phyloP scores from a whole-genome alignment of 2,888 invertebrate species.

The Athalia rosae region DNA sequence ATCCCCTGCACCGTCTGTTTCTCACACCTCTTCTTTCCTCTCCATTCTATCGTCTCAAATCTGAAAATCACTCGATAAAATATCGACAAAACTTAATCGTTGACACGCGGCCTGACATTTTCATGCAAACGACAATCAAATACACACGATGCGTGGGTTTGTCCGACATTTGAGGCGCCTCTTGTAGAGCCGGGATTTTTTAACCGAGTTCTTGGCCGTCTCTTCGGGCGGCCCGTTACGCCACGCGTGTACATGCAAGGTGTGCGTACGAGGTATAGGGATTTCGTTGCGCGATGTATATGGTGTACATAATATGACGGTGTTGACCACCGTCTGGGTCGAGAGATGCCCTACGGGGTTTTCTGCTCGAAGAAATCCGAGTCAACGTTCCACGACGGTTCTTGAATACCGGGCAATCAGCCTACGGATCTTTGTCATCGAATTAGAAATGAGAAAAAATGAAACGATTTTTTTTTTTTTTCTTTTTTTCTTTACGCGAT shows the following conservation, averaged over 20 bases:
- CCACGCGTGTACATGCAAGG: background rate
- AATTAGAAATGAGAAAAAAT: background rate
- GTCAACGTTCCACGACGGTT: constrained; percentile 10
- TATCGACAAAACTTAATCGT: too few species aligned
- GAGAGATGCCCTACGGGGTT: constrained; percentile 24
- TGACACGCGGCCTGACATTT: too few species aligned
- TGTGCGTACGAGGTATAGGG: constrained; percentile 1
- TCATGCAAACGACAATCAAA: too few species aligned
- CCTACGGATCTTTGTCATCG: background rate
- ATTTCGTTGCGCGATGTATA: constrained; percentile 33
- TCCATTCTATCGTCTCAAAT: too few species aligned
- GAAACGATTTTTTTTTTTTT: too few species aligned
- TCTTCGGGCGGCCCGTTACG: constrained; percentile 6
- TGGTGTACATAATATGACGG: background rate
- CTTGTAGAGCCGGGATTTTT: too few species aligned
- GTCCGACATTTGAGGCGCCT: too few species aligned
- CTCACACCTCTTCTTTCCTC: background rate
- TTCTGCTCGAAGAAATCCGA: constrained; percentile 21
- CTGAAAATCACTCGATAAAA: too few species aligned
- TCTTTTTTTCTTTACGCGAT: too few species aligned
- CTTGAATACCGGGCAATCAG: background rate
- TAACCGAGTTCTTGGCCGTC: background rate
- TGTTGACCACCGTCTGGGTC: constrained; percentile 37
- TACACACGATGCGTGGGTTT: too few species aligned
- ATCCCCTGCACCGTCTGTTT: background rate